Percentiles rank a stretch among this genome's conserved stretches.
phyloP scores from a whole-genome alignment of 2,888 invertebrate genomes.

The Theretra japonica region DNA sequence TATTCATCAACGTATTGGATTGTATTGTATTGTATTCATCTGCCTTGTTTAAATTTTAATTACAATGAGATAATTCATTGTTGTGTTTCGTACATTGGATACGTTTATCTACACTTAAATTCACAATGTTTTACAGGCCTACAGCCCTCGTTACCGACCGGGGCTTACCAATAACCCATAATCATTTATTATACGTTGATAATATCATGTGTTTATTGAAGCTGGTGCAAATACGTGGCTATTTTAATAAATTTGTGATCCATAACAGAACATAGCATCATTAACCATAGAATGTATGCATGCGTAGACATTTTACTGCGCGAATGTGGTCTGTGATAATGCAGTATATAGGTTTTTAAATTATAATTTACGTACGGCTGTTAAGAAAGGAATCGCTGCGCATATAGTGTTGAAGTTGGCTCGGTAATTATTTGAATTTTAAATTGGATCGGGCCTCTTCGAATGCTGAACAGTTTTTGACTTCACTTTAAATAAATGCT shows the following conservation, averaged over 20 bases:
- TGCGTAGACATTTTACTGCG: too few species aligned
- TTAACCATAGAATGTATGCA: too few species aligned
- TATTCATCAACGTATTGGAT: background rate
- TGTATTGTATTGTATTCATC: background rate
- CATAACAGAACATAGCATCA: too few species aligned
- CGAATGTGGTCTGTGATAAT: background rate
- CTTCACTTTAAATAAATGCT: background rate
- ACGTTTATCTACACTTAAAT: background rate
- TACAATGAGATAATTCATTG: background rate
- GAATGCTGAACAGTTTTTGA: background rate
- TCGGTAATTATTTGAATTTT: conserved; percentile 1
- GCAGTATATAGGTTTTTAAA: background rate
- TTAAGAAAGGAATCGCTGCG: background rate
- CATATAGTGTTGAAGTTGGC: background rate
- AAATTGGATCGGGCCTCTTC: background rate
- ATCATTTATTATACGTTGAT: background rate
- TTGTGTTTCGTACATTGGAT: background rate
- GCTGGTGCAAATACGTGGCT: background rate
- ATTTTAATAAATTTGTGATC: background rate
- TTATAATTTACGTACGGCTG: background rate
- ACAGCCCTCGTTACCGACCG: background rate
- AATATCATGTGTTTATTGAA: background rate
- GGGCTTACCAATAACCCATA: background rate
- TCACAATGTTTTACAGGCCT: background rate
- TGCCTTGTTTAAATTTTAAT: background rate